Percentiles rank a stretch among this genome's conserved stretches.
Evolutionary conservation across 2,888 invertebrate genomes (phyloP).

Genomic region (Eupelmus urozonus): DNA sequence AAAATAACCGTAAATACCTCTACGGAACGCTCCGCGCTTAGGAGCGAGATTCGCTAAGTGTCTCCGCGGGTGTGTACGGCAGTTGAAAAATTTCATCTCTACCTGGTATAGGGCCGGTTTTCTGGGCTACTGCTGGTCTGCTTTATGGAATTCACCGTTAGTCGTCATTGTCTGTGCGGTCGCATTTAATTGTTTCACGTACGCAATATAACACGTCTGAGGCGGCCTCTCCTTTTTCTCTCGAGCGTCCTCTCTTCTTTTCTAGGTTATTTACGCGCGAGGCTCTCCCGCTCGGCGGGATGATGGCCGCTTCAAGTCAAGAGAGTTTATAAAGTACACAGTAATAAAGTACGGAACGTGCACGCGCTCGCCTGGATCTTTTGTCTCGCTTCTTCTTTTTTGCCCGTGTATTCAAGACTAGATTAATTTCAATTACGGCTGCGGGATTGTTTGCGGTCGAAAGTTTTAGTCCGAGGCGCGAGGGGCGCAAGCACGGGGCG

Average conservation of each 20-base stretch:
- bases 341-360: conserved; percentile 37
- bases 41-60: not conserved
- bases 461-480: conserved; percentile 26
- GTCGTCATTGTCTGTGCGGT: conserved; percentile 18
- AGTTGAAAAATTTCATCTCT: conserved; percentile 32
- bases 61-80: not conserved
- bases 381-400: conserved; percentile 15
- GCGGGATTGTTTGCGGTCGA: conserved; percentile 22
- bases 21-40: conserved; percentile 13
- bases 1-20: conserved; percentile 49
- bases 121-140: conserved; percentile 10
- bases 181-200: conserved; percentile 48
- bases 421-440: conserved; percentile 51
- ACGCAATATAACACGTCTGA: conserved; percentile 24
- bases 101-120: conserved; percentile 17
- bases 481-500: not conserved
- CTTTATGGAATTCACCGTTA: conserved; percentile 47
- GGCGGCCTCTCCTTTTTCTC: not conserved
- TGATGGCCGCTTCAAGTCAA: conserved; percentile 6
- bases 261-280: conserved; percentile 34
- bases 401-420: conserved; percentile 34
- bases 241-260: not conserved
- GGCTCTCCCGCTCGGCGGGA: not conserved
- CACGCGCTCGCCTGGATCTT: conserved; percentile 28
- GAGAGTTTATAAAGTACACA: conserved; percentile 42